Evolutionary conservation across 2,113 vertebrate species (phyloP).

Genomic region (Tetrao urogallus): DNA sequence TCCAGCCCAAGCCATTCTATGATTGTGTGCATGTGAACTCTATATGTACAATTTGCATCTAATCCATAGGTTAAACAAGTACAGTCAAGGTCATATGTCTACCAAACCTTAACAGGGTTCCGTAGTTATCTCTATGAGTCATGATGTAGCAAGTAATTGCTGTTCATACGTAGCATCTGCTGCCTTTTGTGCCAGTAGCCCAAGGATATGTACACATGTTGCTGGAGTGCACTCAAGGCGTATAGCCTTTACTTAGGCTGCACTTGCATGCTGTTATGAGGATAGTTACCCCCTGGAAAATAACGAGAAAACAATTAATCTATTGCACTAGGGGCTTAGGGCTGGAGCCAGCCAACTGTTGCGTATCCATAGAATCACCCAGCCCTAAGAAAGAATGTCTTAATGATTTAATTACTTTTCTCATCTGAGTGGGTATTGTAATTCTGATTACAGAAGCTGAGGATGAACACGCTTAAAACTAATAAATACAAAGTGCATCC

Average conservation of each 20-base stretch:
- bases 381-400: slow-evolving; percentile 65
- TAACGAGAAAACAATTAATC: slow-evolving; percentile 48
- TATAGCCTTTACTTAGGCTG: neutral
- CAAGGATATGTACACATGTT: neutral
- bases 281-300: slow-evolving; percentile 21
- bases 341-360: slow-evolving; percentile 46
- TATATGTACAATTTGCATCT: neutral
- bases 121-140: neutral
- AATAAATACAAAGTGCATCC: slow-evolving; percentile 72
- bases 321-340: slow-evolving; percentile 13
- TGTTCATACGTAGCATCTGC: neutral
- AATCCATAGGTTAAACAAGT: neutral
- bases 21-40: neutral
- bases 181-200: neutral
- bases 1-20: no score
- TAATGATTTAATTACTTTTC: slow-evolving; percentile 76
- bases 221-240: neutral
- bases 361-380: slow-evolving; percentile 43
- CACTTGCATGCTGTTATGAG: neutral
- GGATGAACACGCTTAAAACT: slow-evolving; percentile 61
- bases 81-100: neutral
- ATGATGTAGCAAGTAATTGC: neutral
- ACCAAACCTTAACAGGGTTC: neutral
- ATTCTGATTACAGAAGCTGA: slow-evolving; percentile 66
- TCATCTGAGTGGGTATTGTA: slow-evolving; percentile 71